phyloP scores from a whole-genome alignment of 2,797 vertebrate species.

The Diglossa cyanea region DNA sequence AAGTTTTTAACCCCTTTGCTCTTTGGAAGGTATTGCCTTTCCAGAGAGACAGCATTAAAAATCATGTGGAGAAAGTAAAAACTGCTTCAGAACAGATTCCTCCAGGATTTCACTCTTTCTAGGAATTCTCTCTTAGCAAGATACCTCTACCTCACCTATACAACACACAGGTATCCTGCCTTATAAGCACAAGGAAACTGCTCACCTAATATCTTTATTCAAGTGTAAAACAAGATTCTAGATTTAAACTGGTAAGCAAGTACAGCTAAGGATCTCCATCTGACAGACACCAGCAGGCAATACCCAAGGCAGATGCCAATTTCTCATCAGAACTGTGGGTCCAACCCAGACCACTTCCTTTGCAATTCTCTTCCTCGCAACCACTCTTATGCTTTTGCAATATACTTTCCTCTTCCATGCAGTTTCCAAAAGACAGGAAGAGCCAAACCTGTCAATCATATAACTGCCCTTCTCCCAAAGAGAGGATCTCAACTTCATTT shows the following conservation, averaged over 20 bases:
- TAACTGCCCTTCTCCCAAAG: not conserved
- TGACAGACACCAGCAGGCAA: not conserved
- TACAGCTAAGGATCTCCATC: not conserved
- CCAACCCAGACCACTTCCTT: not conserved
- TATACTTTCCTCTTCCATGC: not conserved
- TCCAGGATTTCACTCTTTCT: not conserved
- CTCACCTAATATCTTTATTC: not conserved
- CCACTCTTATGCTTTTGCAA: not conserved
- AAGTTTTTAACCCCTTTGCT: too few relatives aligned
- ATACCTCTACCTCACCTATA: not conserved
- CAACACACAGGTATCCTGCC: not conserved
- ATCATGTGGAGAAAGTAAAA: not conserved
- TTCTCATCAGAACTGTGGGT: not conserved
- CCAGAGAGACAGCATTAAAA: not conserved
- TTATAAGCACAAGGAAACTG: not conserved
- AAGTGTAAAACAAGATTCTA: not conserved
- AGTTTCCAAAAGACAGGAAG: not conserved
- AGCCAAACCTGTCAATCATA: not conserved
- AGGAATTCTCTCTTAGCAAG: not conserved
- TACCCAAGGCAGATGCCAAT: not conserved
- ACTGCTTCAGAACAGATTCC: not conserved
- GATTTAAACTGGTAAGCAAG: not conserved
- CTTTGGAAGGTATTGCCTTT: not conserved
- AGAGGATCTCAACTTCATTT: not conserved
- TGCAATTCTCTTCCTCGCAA: not conserved